A percentile compares a stretch with the other conserved stretches of the same genome.
phyloP scores from a whole-genome alignment of 1,140 invertebrate genomes.

The Zaprionus inermis region DNA sequence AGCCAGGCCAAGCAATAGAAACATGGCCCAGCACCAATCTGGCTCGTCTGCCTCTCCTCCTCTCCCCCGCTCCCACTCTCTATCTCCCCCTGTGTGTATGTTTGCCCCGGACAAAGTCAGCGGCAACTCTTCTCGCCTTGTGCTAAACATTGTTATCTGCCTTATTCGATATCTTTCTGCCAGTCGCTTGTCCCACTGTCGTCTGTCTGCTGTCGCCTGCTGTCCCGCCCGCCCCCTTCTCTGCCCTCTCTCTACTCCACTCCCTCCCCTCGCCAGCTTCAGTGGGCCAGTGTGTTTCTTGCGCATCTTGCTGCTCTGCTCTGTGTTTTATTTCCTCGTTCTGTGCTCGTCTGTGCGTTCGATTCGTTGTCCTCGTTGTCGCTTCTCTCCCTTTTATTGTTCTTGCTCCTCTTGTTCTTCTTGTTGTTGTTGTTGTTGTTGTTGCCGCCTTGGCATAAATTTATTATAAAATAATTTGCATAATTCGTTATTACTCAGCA shows the following conservation, averaged over 20 bases:
- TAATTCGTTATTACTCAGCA: slow-evolving; percentile 83
- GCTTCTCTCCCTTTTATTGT: slow-evolving; percentile 2
- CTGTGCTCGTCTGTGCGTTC: slow-evolving; percentile 74
- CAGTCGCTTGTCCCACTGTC: no score
- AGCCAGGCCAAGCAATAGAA: slow-evolving; percentile 24
- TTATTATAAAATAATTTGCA: slow-evolving; percentile 83
- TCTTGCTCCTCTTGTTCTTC: not conserved
- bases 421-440: slow-evolving; percentile 20
- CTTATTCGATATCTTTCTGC: slow-evolving; percentile 44
- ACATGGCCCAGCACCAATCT: slow-evolving; percentile 4
- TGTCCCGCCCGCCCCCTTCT: slow-evolving; percentile 20
- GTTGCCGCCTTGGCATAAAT: slow-evolving; percentile 70
- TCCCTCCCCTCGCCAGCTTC: not conserved
- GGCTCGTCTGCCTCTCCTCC: not conserved
- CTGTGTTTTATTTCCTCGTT: slow-evolving; percentile 70
- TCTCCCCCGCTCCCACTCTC: not conserved
- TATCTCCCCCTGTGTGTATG: not conserved
- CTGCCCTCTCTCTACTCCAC: not conserved
- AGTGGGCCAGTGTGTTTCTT: no score
- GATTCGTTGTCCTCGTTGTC: slow-evolving; percentile 41
- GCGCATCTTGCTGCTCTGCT: slow-evolving; percentile 31
- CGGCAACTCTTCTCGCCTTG: slow-evolving; percentile 64
- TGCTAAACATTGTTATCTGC: slow-evolving; percentile 77
- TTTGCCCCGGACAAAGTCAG: no score
- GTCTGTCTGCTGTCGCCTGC: slow-evolving; percentile 5